These are phyloP conservation scores for Thalassophryne amazonica DNA, from an alignment of 2,797 vertebrate genomes.

Conservation along the genomic window DNA sequence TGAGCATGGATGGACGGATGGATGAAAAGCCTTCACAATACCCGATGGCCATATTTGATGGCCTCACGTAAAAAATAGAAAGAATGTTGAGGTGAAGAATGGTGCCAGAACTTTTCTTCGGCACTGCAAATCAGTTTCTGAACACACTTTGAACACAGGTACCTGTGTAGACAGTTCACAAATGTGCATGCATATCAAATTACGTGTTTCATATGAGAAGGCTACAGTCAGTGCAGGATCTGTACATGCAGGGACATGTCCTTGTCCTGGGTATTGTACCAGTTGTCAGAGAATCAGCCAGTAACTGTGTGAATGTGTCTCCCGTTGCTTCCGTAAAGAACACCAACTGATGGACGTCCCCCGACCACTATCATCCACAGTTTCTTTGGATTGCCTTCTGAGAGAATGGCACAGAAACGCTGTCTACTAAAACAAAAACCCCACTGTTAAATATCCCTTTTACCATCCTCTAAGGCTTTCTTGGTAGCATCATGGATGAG, in stretches of 20 bases:
- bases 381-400: conserved; percentile 64
- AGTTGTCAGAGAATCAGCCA: conserved; percentile 65
- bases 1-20: too few relatives aligned
- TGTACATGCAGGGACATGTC: conserved; percentile 60
- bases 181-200: too few relatives aligned
- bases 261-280: conserved; percentile 63
- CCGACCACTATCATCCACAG: conserved; percentile 59
- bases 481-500: conserved; percentile 51
- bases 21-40: too few relatives aligned
- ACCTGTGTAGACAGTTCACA: too few relatives aligned
- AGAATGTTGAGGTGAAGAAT: too few relatives aligned
- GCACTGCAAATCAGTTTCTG: too few relatives aligned
- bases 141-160: too few relatives aligned
- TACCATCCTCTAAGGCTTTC: conserved; percentile 46
- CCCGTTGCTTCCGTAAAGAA: conserved; percentile 69
- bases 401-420: conserved; percentile 57
- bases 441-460: conserved; percentile 56
- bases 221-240: conserved; percentile 30
- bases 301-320: conserved; percentile 62
- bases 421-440: conserved; percentile 59
- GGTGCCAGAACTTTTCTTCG: too few relatives aligned
- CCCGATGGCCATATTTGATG: too few relatives aligned
- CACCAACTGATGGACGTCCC: conserved; percentile 66
- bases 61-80: too few relatives aligned
- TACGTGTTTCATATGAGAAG: too few relatives aligned